Percentiles rank a stretch among this genome's conserved stretches.
Conservation (phyloP, 1,140 invertebrate species). For the Macrobrachium rosenbergii region DNA sequence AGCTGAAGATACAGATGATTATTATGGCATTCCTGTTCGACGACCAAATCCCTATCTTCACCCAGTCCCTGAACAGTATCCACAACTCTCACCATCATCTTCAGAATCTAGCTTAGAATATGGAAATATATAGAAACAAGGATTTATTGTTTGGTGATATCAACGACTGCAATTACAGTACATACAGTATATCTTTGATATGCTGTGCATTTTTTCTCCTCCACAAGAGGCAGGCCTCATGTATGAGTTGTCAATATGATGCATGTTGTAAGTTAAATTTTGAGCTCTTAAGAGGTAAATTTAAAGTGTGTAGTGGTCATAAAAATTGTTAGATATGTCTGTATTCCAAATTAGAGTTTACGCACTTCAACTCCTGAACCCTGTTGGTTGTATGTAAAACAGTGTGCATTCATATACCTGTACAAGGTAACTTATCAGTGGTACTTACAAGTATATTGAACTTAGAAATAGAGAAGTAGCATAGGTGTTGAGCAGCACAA, state of each 20-base stretch:
- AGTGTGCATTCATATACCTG: background rate
- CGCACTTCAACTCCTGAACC: conserved; percentile 36
- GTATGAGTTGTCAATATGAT: no score
- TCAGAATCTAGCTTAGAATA: conserved; percentile 65
- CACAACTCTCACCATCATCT: conserved; percentile 62
- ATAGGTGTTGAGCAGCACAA: background rate
- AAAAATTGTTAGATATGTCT: conserved; percentile 4
- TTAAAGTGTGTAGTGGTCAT: background rate
- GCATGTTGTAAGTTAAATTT: no score
- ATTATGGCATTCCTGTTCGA: conserved; percentile 65
- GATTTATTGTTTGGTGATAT: conserved; percentile 8
- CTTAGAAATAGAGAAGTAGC: conserved; percentile 12
- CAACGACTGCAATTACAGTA: background rate
- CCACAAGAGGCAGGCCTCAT: no score
- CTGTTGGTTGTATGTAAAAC: conserved; percentile 23
- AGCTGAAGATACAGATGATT: conserved; percentile 66
- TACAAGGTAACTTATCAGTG: background rate
- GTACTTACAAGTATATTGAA: conserved; percentile 11
- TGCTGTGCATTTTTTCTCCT: background rate
- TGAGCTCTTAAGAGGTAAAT: background rate
- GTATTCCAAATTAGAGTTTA: background rate
- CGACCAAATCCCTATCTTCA: conserved; percentile 63
- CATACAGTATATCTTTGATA: background rate
- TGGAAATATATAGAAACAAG: conserved; percentile 61
- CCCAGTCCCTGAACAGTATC: conserved; percentile 59